Base-by-base conservation (phyloP, 1,140 invertebrate species). In the Leptopilina clavipes region DNA sequence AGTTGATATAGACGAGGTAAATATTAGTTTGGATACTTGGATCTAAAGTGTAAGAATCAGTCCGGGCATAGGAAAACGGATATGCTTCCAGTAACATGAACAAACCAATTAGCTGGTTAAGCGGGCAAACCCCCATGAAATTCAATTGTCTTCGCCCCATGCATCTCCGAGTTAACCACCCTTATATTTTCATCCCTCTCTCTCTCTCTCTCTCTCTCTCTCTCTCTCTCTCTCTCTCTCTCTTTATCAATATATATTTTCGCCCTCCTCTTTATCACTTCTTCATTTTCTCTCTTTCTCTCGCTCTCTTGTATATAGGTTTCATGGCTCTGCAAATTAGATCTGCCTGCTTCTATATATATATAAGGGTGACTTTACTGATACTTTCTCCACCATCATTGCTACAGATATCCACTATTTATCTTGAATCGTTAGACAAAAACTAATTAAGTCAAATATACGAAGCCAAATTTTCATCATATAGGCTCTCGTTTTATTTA, bases 91-190 rank as follows among this genome's bases (percentile, higher is more conserved):
- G 78, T 79, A 85, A 87, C 86, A 85, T 80, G 84, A 86, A 86
- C 82, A 88, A 89, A 88, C 85, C 86, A 89, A 90, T 90, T 90
- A 90, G 83, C 87, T 85, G 85, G 87, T 89, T 90, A 89, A 89
- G 84, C 85, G 84, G 80, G 81, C 84, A 89, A 89, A 87, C 87
- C 88, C 86, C 88, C 85, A 88, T 89, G 86, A 90, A 90, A 90
- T 89, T 89, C 88, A 89, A 89, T 89, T 89, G 88, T 88, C 88
- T 86, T 89, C 85, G 82, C 87, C 86, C 85, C 85, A 89, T 87
- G 86, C 86, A 75, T 85, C 83, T 85, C 80, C 54, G 56, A 78
- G 78, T 78, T 83, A 89, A 89, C 86, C 86, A 85, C 87, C 88
- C 88, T 88, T 86, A 88, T 88, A 87, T 87, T 89, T 89, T 87